Evolutionary conservation across 1,140 invertebrate genomes (phyloP), one percentile per base, ranked within the genome.

Genomic region (Microplitis mediator): DNA sequence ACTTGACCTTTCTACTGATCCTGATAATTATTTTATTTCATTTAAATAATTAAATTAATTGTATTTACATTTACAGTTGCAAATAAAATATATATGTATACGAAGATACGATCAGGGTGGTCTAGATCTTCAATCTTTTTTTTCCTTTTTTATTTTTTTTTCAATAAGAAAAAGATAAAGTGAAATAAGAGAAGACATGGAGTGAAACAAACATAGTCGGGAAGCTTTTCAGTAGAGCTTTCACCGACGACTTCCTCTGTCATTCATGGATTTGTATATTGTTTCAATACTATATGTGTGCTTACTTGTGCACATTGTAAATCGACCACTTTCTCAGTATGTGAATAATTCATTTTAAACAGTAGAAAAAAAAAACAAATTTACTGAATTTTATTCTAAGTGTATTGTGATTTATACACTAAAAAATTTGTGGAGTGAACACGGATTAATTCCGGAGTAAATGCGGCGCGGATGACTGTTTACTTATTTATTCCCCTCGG

Each of bases 201-300:
- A 71, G 32, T 71, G 45, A 63, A 71, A 71, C 61, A 71, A 71
- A 71, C 69, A 71, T 69, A 39, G 9, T 2, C 16, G 61, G 23
- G 45, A 63, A 63, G 63, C 63, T 45, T 45, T 65, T 51, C 63
- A 65, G 39, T 45, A n/a, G 50, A 70, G 68, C 58, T 70, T 70
- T 70, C 45, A 70, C 56, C 58, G 14, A 51, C 63, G 60, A 64
- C 58, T 63, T 71, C 69, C 39, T 45, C 39, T 60, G 69, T 63
- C 61, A 56, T 69, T 56, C 35, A 32, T 2, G 4, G 6, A 36
- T 51, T 64, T 71, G 69, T 71, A 71, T 71, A 71, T 71, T 71
- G 69, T 71, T 71, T 51, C 50, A 71, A 63, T 63, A 23, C 39
- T 45, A 45, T 45, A 45, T 45, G 5, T 11, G 11, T 45, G 39